Percentiles rank a stretch among this genome's conserved stretches.
Conservation (phyloP, 2,113 vertebrate genomes). For the Bos indicus region DNA sequence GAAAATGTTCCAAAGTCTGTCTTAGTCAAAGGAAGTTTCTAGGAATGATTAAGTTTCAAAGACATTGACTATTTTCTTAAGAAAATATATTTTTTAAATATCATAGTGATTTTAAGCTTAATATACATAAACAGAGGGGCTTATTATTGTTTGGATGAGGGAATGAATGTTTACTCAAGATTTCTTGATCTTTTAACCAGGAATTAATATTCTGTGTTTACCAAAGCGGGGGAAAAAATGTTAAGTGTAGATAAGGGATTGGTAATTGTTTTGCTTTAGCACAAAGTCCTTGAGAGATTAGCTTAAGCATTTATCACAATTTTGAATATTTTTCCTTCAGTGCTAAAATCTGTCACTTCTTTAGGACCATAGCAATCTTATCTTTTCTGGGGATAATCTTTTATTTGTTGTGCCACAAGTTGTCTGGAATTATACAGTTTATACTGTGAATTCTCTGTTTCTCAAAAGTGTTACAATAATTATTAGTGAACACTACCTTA, state of each 20-base stretch:
- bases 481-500: background rate
- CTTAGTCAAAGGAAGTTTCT: background rate
- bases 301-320: background rate
- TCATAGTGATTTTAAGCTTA: background rate
- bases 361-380: background rate
- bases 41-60: background rate
- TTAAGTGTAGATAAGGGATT: constrained; percentile 16
- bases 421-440: background rate
- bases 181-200: constrained; percentile 31
- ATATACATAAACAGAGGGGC: background rate
- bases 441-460: background rate
- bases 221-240: background rate
- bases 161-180: background rate
- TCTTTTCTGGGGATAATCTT: constrained; percentile 27
- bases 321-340: constrained; percentile 34
- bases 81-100: background rate
- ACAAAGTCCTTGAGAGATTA: constrained; percentile 33
- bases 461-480: background rate
- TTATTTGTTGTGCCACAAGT: background rate
- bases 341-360: background rate
- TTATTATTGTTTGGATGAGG: background rate
- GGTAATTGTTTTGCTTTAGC: constrained; percentile 33
- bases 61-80: background rate
- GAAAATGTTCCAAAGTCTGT: background rate
- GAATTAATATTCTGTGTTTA: constrained; percentile 15